Base-by-base conservation (phyloP, 1,140 invertebrate genomes). In the Teleogryllus occipitalis region DNA sequence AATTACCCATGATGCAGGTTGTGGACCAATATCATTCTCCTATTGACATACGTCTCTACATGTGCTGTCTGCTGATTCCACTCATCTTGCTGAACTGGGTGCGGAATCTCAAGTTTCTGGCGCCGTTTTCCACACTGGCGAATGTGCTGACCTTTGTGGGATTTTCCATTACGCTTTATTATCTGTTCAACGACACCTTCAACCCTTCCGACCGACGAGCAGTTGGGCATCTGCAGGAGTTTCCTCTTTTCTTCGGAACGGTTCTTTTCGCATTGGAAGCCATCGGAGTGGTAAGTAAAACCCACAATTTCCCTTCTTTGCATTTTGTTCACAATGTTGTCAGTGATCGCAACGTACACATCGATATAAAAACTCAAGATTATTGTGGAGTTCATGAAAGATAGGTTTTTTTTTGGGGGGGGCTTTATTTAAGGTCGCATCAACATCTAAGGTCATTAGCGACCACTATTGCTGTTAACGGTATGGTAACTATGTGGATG, bases 251-350 rank as follows among this genome's bases (percentile, higher is more conserved):
- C 82, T 93, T 95, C 82, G 93, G 93, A 7, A 94, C 92, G 0
- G 93, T 92, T 0, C 86, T 95, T 4, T 95, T 93, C 84, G 92
- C 94, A 2, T 88, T 94, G 81, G 94, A 95, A 87, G 93, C 93
- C n/a, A 94, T 95, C 80, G 91, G 91, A 47, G 88, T 92, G 77
- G 89, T 90, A 84, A 88, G 85, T 87, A 74, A 46, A 21, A 12
- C n/a, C 21, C 2, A 12, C 18, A 3, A 65, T 65, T 39, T 39
- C 27, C 5, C 27, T 39, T 39, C 27, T 39, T 39, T 39, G 27
- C 5, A 39, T 5, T 39, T 39, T 39, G 27, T 39, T 39, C 27
- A 2, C 27, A 39, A 39, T 39, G 5, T 39, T 39, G 27, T 39
- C 27, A 39, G 5, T 39, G 27, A 39, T 39, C 27, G 5, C 1